phyloP scores from a whole-genome alignment of 1,140 invertebrate genomes.

The Campoletis sonorensis region DNA sequence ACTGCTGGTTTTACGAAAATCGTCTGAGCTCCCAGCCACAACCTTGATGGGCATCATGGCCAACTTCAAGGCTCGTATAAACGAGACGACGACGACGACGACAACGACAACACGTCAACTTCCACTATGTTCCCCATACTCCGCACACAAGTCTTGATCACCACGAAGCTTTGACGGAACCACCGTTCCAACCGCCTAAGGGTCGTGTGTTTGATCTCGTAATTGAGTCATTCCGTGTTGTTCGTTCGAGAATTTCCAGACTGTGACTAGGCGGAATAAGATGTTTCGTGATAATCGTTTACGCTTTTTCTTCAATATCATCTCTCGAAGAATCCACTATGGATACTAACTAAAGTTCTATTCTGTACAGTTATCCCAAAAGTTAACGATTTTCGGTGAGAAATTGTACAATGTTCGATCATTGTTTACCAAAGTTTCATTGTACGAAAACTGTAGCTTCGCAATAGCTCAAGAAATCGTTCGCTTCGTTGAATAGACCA shows the following conservation, averaged over 20 bases:
- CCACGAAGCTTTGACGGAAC: slow-evolving; percentile 51
- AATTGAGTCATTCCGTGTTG: slow-evolving; percentile 62
- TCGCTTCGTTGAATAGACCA: no score
- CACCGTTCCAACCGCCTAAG: slow-evolving; percentile 5
- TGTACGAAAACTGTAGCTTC: no score
- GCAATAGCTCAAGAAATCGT: no score
- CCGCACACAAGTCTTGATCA: slow-evolving; percentile 58
- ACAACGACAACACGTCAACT: slow-evolving; percentile 27
- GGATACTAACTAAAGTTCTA: no score
- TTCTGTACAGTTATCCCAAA: no score
- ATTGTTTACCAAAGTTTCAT: no score
- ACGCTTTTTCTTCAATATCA: background rate
- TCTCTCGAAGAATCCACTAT: background rate
- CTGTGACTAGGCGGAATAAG: background rate
- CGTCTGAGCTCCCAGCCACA: slow-evolving; percentile 67
- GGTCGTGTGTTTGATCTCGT: slow-evolving; percentile 65
- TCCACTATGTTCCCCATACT: background rate
- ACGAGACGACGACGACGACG: slow-evolving; percentile 34
- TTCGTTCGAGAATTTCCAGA: slow-evolving; percentile 25
- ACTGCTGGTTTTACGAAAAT: slow-evolving; percentile 72
- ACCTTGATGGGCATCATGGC: slow-evolving; percentile 49
- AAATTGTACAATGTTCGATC: no score
- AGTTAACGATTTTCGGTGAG: no score
- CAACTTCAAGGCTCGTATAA: slow-evolving; percentile 50
- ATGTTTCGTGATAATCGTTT: background rate